These are phyloP conservation scores for Teleiodes luculella DNA, from an alignment of 2,888 invertebrate species.

Conservation along the genomic window DNA sequence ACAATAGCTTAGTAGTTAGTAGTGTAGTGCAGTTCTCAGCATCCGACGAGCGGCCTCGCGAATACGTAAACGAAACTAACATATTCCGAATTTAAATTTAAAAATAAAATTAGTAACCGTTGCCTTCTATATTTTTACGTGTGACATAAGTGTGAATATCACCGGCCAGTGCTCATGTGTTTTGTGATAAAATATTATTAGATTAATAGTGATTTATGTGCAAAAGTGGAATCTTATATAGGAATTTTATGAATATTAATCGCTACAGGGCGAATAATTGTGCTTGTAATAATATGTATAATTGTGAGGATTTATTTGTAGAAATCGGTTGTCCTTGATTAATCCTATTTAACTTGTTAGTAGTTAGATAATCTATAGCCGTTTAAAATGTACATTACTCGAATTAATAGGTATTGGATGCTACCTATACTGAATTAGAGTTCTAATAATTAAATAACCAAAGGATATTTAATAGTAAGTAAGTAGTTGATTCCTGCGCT, in stretches of 20 bases:
- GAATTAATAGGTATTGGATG: too few species aligned
- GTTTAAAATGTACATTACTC: too few species aligned
- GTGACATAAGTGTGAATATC: conserved; percentile 35
- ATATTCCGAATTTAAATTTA: conserved; percentile 33
- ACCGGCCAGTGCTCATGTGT: conserved; percentile 12
- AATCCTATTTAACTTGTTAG: too few species aligned
- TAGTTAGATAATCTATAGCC: too few species aligned
- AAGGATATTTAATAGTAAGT: not conserved
- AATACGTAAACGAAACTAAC: conserved; percentile 29
- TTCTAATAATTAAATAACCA: too few species aligned
- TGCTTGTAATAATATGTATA: not conserved
- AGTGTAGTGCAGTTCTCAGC: conserved; percentile 70
- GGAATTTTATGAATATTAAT: not conserved
- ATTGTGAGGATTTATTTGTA: not conserved
- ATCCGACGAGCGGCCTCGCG: conserved; percentile 66
- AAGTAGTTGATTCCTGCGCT: not conserved
- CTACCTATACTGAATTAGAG: too few species aligned
- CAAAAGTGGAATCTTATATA: not conserved
- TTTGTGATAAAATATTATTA: conserved; percentile 14
- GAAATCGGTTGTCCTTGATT: conserved; percentile 4
- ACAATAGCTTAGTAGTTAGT: conserved; percentile 74
- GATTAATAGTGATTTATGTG: conserved; percentile 19
- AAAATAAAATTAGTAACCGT: conserved; percentile 27
- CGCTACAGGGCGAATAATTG: not conserved
- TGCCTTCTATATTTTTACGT: conserved; percentile 23